Conservation (phyloP, 2,113 vertebrate genomes). For the Phodopus roborovskii region DNA sequence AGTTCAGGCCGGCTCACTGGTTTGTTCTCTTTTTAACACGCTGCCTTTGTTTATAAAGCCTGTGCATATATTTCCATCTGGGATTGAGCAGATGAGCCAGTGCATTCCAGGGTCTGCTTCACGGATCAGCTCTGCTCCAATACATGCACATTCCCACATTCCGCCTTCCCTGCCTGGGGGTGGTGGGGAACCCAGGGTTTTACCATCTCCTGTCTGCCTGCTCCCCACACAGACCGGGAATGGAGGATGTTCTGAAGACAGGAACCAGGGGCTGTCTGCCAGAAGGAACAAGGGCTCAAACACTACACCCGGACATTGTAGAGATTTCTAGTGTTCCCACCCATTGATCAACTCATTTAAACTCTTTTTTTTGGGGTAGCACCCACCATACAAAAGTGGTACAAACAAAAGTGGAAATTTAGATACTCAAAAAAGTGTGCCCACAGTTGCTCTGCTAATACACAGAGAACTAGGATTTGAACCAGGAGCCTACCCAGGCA, state of each 20-base stretch:
- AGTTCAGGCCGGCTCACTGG: slow-evolving; percentile 64
- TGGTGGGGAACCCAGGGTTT: background rate
- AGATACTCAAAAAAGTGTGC: background rate
- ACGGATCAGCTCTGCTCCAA: slow-evolving; percentile 66
- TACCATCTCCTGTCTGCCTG: slow-evolving; percentile 61
- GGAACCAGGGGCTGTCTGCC: background rate
- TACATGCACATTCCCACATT: slow-evolving; percentile 56
- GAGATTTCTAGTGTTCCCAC: background rate
- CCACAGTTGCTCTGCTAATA: background rate
- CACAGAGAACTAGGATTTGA: background rate
- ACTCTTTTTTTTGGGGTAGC: background rate
- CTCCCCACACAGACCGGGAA: background rate
- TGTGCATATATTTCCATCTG: slow-evolving; percentile 76
- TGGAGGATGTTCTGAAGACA: background rate
- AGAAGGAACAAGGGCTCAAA: background rate
- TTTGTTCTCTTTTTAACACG: slow-evolving; percentile 60
- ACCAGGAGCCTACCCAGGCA: background rate
- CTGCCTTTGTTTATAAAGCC: slow-evolving; percentile 77
- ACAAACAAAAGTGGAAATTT: background rate
- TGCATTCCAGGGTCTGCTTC: slow-evolving; percentile 71
- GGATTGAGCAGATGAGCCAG: slow-evolving; percentile 64
- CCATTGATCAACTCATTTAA: background rate
- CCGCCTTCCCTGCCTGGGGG: background rate
- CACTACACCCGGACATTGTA: fast-evolving
- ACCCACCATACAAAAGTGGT: fast-evolving